These are phyloP conservation scores for Pantala flavescens DNA, from an alignment of 1,140 invertebrate species.

Conservation along the genomic window DNA sequence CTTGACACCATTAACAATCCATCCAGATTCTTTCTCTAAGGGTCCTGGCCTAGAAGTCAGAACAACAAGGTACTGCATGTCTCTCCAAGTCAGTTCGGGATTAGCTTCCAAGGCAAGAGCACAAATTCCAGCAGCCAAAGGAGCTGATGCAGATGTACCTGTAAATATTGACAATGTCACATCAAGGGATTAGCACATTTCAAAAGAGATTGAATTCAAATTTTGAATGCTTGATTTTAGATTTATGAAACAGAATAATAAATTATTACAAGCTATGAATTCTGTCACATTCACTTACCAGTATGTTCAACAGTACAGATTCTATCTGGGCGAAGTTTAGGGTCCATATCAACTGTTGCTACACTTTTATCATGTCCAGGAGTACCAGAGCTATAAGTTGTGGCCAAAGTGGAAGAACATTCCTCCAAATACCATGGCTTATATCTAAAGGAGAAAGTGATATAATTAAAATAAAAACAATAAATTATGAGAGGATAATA, in stretches of 20 bases:
- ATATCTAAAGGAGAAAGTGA: conserved; percentile 39
- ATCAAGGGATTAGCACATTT: too few relatives aligned
- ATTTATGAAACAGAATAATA: too few relatives aligned
- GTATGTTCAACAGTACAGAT: conserved; percentile 83
- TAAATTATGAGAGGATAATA: conserved; percentile 8
- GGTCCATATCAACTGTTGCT: conserved; percentile 92
- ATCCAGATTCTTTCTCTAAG: conserved; percentile 74
- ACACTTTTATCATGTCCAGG: conserved; percentile 89
- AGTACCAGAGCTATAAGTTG: conserved; percentile 92
- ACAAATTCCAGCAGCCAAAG: conserved; percentile 88
- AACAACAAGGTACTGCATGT: conserved; percentile 96
- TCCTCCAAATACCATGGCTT: conserved; percentile 98
- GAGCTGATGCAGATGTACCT: conserved; percentile 89
- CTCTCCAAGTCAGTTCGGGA: conserved; percentile 86
- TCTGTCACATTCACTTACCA: conserved; percentile 29
- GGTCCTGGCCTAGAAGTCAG: conserved; percentile 74
- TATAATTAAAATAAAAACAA: neutral
- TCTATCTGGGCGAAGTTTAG: conserved; percentile 65
- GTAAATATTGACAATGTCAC: neutral
- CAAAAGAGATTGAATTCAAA: too few relatives aligned
- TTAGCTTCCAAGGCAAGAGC: conserved; percentile 92
- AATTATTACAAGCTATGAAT: too few relatives aligned
- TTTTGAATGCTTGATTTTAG: too few relatives aligned
- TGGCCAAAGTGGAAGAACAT: conserved; percentile 90
- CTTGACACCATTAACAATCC: conserved; percentile 84